These are phyloP conservation scores for Spermophilus dauricus DNA, from an alignment of 2,113 vertebrate genomes.

Conservation along the genomic window DNA sequence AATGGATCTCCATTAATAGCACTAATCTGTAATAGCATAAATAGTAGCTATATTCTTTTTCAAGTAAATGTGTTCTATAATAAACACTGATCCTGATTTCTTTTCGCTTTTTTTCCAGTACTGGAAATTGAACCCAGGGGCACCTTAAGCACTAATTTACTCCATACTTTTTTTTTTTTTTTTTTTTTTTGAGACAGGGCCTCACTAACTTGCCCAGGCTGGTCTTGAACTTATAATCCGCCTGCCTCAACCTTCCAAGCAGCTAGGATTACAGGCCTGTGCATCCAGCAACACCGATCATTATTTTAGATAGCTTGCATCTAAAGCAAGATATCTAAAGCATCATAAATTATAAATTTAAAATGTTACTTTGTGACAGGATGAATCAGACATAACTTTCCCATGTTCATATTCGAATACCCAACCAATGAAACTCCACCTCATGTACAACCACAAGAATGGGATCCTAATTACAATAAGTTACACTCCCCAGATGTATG, in stretches of 20 bases:
- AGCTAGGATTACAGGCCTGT: background rate
- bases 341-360: background rate
- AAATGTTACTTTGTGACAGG: background rate
- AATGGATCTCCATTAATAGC: background rate
- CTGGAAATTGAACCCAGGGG: background rate
- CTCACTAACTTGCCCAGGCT: background rate
- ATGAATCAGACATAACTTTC: too few relatives aligned
- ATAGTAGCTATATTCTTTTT: background rate
- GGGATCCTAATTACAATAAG: too few relatives aligned
- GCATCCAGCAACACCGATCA: background rate
- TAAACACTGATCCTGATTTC: background rate
- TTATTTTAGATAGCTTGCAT: background rate
- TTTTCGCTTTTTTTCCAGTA: background rate
- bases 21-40: background rate
- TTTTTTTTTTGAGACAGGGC: background rate
- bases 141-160: background rate
- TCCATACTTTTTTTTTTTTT: background rate
- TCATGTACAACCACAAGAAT: too few relatives aligned
- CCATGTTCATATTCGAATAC: too few relatives aligned
- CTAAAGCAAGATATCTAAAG: background rate
- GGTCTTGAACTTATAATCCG: background rate
- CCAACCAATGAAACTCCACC: too few relatives aligned
- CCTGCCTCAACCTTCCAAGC: background rate
- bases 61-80: conserved; percentile 34
- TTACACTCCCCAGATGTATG: too few relatives aligned